phyloP scores from a whole-genome alignment of 2,797 vertebrate genomes.

The Eulemur mongoz region DNA sequence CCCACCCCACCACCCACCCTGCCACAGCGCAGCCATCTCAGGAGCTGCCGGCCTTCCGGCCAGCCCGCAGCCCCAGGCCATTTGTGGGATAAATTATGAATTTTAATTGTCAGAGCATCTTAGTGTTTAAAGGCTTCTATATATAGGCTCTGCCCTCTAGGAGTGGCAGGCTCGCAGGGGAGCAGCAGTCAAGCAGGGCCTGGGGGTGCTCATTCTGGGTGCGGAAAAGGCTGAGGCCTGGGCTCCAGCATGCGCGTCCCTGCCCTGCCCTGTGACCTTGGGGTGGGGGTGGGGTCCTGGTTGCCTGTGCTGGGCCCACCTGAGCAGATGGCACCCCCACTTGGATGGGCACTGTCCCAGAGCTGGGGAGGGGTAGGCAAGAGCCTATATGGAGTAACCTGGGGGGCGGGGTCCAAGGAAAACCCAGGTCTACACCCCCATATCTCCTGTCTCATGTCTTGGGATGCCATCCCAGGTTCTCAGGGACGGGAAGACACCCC shows the following conservation, averaged over 20 bases:
- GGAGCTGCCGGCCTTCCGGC: slow-evolving; percentile 56
- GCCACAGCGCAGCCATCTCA: not conserved
- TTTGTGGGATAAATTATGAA: slow-evolving; percentile 74
- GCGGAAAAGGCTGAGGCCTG: not conserved
- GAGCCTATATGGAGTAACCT: not conserved
- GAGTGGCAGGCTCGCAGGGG: not conserved
- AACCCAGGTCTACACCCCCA: not conserved
- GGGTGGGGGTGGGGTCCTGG: not conserved
- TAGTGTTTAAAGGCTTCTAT: slow-evolving; percentile 71
- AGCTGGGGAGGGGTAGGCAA: not conserved
- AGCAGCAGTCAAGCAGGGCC: not conserved
- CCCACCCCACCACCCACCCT: not conserved
- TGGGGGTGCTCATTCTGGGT: not conserved
- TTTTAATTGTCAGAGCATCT: slow-evolving; percentile 76
- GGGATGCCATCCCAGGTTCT: not conserved
- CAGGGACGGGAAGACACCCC: not conserved
- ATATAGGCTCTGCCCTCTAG: slow-evolving; percentile 45
- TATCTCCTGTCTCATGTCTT: not conserved
- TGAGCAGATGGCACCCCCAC: not conserved
- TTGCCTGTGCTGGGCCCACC: not conserved
- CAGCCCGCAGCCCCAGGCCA: slow-evolving; percentile 24
- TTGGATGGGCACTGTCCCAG: not conserved
- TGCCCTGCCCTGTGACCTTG: not conserved
- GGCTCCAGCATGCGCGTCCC: not conserved
- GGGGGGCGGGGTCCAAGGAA: not conserved